Evolutionary conservation across 2,888 invertebrate species (phyloP).

Genomic region (Petrophora chlorosata): DNA sequence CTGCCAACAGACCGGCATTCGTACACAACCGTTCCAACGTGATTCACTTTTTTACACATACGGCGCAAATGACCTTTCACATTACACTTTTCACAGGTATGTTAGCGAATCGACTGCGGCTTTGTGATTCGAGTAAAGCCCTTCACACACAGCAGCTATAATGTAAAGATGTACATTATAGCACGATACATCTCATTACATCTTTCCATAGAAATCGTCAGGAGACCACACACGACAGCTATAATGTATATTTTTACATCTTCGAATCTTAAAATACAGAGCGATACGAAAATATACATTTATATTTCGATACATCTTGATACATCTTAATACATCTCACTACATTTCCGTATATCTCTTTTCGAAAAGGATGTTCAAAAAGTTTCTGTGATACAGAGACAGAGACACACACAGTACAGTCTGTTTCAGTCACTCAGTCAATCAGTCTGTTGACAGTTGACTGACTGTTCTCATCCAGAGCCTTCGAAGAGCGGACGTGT

Average conservation of each 20-base stretch:
- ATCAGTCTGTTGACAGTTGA: constrained; percentile 1
- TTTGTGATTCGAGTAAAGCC: too few species aligned
- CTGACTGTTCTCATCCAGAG: constrained; percentile 10
- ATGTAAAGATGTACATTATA: constrained; percentile 22
- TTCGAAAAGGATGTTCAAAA: constrained; percentile 17
- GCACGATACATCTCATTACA: constrained; percentile 24
- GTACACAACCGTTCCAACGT: too few species aligned
- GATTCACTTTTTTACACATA: too few species aligned
- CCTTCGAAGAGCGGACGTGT: constrained; percentile 4
- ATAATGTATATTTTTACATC: constrained; percentile 20
- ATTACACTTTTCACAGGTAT: too few species aligned
- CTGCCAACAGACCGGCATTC: too few species aligned
- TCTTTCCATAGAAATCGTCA: constrained; percentile 24
- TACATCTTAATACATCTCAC: constrained; percentile 23
- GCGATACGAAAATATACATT: constrained; percentile 23
- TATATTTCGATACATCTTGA: constrained; percentile 22
- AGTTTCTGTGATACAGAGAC: neutral
- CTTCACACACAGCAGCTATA: constrained; percentile 14
- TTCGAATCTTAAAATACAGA: constrained; percentile 20
- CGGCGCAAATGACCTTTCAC: too few species aligned
- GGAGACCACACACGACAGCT: constrained; percentile 13
- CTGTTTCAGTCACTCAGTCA: constrained; percentile 14
- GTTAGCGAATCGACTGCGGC: too few species aligned
- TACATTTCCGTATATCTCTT: constrained; percentile 12
- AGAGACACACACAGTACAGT: constrained; percentile 1